A percentile compares a stretch with the other conserved stretches of the same genome.
These are phyloP conservation scores for Drosophila helvetica DNA, from an alignment of 2,888 invertebrate genomes.

Conservation along the genomic window DNA sequence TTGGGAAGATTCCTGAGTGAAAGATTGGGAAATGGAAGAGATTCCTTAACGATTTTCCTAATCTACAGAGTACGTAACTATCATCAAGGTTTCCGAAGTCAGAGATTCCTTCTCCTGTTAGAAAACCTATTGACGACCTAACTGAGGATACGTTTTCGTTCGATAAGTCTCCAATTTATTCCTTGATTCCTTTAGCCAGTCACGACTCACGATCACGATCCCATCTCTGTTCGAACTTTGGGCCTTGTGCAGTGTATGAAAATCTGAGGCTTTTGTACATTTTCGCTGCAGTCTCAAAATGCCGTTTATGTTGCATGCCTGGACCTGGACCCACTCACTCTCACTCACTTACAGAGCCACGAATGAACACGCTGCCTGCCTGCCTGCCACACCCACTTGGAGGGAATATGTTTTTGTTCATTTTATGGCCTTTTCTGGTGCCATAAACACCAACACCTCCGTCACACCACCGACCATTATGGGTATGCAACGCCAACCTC, in stretches of 20 bases:
- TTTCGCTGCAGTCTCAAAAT: constrained; percentile 68
- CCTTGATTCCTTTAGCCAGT: not conserved
- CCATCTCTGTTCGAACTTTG: constrained; percentile 46
- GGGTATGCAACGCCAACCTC: not conserved
- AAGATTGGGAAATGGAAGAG: not conserved
- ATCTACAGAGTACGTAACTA: too few species aligned
- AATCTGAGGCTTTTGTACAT: constrained; percentile 62
- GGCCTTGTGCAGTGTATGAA: constrained; percentile 57
- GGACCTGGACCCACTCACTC: constrained; percentile 41
- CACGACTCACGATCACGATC: constrained; percentile 58
- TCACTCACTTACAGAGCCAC: constrained; percentile 25
- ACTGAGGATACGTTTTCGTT: not conserved
- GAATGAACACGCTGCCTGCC: constrained; percentile 5
- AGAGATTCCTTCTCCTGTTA: not conserved
- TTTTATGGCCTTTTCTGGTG: constrained; percentile 76
- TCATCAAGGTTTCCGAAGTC: too few species aligned
- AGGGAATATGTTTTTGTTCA: constrained; percentile 69
- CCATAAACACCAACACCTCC: constrained; percentile 65
- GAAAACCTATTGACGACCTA: too few species aligned
- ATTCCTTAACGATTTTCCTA: too few species aligned
- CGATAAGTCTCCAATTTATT: not conserved
- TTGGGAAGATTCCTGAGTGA: not conserved
- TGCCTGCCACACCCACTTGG: constrained; percentile 11
- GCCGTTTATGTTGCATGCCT: constrained; percentile 60
- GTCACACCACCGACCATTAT: not conserved